Evolutionary conservation across 2,113 vertebrate genomes (phyloP).

Genomic region (Acanthochromis polyacanthus): DNA sequence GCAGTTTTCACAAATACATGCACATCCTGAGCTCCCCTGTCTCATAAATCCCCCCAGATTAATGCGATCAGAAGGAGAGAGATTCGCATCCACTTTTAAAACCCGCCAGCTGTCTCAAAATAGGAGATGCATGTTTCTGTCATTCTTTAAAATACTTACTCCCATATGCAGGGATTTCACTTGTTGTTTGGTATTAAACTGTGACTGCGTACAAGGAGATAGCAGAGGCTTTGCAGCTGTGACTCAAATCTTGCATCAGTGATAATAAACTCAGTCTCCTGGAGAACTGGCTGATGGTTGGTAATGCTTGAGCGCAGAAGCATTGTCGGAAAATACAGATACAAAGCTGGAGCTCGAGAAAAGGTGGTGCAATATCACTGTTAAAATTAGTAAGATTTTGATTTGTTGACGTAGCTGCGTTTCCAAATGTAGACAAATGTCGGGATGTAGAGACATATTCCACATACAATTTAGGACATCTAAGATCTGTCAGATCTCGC

Average conservation of each 20-base stretch:
- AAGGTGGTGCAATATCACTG: too few relatives aligned
- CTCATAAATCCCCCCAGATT: slow-evolving; percentile 54
- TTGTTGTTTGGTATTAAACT: slow-evolving; percentile 1
- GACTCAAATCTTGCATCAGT: slow-evolving; percentile 16
- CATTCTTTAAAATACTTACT: background rate
- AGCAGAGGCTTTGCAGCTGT: slow-evolving; percentile 14
- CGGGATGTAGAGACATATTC: too few relatives aligned
- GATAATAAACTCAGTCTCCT: background rate
- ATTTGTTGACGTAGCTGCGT: too few relatives aligned
- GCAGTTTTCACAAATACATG: slow-evolving; percentile 12
- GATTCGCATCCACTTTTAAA: slow-evolving; percentile 19
- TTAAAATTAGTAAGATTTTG: too few relatives aligned
- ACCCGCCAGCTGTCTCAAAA: slow-evolving; percentile 24
- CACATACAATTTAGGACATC: too few relatives aligned
- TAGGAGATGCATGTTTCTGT: background rate
- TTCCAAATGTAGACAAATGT: too few relatives aligned
- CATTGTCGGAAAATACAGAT: background rate
- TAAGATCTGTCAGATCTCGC: too few relatives aligned
- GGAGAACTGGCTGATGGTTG: background rate
- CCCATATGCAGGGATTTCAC: background rate
- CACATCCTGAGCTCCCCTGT: slow-evolving; percentile 14
- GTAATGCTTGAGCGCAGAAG: background rate
- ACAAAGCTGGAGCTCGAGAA: too few relatives aligned
- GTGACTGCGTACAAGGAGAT: background rate
- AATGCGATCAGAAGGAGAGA: slow-evolving; percentile 40